Conservation (phyloP, 2,888 invertebrate species). For the Marronus borbonicus region DNA sequence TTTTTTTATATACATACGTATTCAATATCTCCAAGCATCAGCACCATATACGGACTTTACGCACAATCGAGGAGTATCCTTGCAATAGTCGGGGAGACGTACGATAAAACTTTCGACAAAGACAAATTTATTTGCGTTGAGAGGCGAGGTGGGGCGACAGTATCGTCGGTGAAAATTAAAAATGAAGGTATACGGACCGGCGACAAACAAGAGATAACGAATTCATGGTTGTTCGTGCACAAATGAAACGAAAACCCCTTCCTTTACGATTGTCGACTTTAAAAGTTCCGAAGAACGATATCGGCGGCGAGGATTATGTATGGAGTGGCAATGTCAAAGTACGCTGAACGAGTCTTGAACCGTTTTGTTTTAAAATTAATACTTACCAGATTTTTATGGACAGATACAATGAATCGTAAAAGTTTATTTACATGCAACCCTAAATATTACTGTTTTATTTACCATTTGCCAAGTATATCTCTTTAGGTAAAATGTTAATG, state of each 20-base stretch:
- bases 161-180: constrained; percentile 46
- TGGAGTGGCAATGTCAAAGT: constrained; percentile 22
- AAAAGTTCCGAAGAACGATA: constrained; percentile 20
- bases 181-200: constrained; percentile 47
- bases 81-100: constrained; percentile 7
- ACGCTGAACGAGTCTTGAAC: constrained; percentile 33
- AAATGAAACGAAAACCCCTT: constrained; percentile 7
- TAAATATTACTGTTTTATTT: too few relatives aligned
- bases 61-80: constrained; percentile 6
- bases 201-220: constrained; percentile 53
- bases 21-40: neutral
- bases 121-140: constrained; percentile 42
- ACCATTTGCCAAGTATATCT: too few relatives aligned
- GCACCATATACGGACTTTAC: neutral
- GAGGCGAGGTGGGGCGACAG: constrained; percentile 12
- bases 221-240: constrained; percentile 47
- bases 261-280: neutral
- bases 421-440: too few relatives aligned
- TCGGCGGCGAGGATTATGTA: constrained; percentile 9
- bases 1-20: neutral
- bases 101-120: constrained; percentile 40
- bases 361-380: constrained; percentile 22
- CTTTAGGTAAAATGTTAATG: too few relatives aligned
- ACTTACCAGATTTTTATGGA: neutral
- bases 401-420: too few relatives aligned